Conservation (phyloP, 2,113 vertebrate genomes). For the Cheilinus undulatus region DNA sequence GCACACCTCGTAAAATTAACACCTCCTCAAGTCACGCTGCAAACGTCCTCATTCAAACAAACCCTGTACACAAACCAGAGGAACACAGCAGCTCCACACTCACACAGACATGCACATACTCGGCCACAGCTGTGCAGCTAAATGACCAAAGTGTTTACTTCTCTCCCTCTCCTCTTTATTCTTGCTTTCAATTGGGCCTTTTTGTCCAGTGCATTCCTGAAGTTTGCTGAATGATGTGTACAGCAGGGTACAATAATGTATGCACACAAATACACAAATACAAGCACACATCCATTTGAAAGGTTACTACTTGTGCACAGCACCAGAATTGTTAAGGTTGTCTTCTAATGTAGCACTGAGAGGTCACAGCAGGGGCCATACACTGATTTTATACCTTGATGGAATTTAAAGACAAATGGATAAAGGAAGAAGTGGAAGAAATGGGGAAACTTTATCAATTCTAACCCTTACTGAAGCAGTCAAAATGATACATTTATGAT, state of each 20-base stretch:
- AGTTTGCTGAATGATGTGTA: slow-evolving; percentile 52
- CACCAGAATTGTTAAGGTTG: slow-evolving; percentile 1
- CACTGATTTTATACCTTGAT: slow-evolving; percentile 1
- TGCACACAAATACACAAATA: slow-evolving; percentile 28
- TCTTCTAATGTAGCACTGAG: not conserved
- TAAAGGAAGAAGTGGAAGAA: slow-evolving; percentile 40
- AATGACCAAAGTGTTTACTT: slow-evolving; percentile 72
- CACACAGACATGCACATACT: slow-evolving; percentile 43
- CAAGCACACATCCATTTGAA: slow-evolving; percentile 37
- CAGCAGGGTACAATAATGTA: slow-evolving; percentile 33
- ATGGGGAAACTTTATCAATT: not conserved
- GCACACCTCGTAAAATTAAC: slow-evolving; percentile 76
- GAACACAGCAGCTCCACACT: slow-evolving; percentile 28
- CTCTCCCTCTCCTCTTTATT: slow-evolving; percentile 56
- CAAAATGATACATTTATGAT: not conserved
- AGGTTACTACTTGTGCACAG: slow-evolving; percentile 25
- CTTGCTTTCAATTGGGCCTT: slow-evolving; percentile 44
- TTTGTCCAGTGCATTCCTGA: slow-evolving; percentile 61
- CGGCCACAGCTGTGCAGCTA: slow-evolving; percentile 77
- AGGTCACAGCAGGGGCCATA: slow-evolving; percentile 17
- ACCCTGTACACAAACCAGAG: slow-evolving; percentile 39
- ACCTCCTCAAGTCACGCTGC: slow-evolving; percentile 59
- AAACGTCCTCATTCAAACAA: slow-evolving; percentile 64
- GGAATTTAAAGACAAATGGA: not conserved
- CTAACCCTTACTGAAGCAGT: not conserved